Evolutionary conservation across 2,888 invertebrate genomes (phyloP), one percentile per base, ranked within the genome.

Genomic region (Drosophila flavopinicola): DNA sequence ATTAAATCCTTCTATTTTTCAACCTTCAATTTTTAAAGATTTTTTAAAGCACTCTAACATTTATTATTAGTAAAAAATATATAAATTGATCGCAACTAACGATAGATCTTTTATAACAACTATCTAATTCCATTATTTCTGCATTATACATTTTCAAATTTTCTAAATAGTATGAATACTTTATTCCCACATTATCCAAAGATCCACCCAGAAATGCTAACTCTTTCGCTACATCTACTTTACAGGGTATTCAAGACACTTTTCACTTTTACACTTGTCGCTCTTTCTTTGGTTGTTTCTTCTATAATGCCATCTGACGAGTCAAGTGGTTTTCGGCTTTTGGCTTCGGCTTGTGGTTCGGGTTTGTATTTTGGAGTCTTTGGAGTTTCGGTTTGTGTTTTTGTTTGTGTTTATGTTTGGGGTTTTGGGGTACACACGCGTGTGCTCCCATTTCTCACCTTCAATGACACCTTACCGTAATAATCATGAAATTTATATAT

Each of bases 381-480:
- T 59, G 24, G 23, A 10, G 20, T 11, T 53, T 29, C 6, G 15
- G 25, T 25, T 35, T 45, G 11, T 5, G 41, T 37, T 53, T 30
- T 29, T 32, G 17, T 51, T 44, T 33, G 29, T 17, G 20, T 35
- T 39, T 7, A 10, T 11, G 35, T n/a, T 60, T 30, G 39, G 24
- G 33, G 23, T 24, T 41, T 54, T 33, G 41, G 33, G 65, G 44
- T 53, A 65, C 42, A 60, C 42, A 68, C 79, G 65, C 77, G 75
- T 79, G 79, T 83, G 82, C 79, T 79, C 83, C 75, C 85, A 85
- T 83, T 83, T 83, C 85, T 83, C 85, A 83, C 83, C 85, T 79
- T 77, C 72, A 79, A 78, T 70, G 79, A 82, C 80, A 80, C 85
- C 78, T 80, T 61, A 39, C 51, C 38, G 66, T 56, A 66, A 78